phyloP scores from a whole-genome alignment of 2,797 vertebrate species.

The Poeciliopsis presidionis region DNA sequence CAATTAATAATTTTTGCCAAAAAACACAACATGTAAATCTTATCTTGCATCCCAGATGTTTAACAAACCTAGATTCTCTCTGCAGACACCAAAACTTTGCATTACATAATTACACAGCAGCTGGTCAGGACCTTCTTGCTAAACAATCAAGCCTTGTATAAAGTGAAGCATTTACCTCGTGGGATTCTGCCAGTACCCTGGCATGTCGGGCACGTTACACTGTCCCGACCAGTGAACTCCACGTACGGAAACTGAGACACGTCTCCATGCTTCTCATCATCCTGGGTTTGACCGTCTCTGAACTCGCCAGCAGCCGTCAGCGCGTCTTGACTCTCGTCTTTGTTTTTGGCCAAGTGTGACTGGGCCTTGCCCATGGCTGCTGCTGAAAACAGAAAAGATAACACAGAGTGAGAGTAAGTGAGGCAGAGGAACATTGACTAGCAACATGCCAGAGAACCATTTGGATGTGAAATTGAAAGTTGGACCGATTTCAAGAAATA shows the following conservation, averaged over 20 bases:
- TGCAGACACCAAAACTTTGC: neutral
- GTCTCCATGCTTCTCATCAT: conserved; percentile 83
- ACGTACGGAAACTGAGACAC: conserved; percentile 92
- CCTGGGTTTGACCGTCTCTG: conserved; percentile 74
- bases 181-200: conserved; percentile 97
- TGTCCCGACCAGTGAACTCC: conserved; percentile 89
- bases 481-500: conserved; percentile 26
- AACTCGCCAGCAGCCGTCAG: conserved; percentile 76
- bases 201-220: conserved; percentile 96
- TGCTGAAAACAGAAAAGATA: conserved; percentile 29
- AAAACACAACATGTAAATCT: neutral
- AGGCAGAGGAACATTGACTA: conserved; percentile 28
- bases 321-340: conserved; percentile 83
- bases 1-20: neutral
- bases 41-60: neutral
- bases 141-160: neutral
- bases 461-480: conserved; percentile 32
- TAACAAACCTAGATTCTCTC: neutral
- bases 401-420: conserved; percentile 14
- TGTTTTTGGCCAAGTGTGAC: conserved; percentile 86
- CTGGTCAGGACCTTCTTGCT: too few relatives aligned
- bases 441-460: conserved; percentile 23
- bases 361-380: conserved; percentile 91
- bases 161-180: conserved; percentile 79
- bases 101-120: too few relatives aligned